A percentile compares a stretch with the other conserved stretches of the same genome.
Conservation (phyloP, 2,888 invertebrate genomes). For the Tubulanus polymorphus region DNA sequence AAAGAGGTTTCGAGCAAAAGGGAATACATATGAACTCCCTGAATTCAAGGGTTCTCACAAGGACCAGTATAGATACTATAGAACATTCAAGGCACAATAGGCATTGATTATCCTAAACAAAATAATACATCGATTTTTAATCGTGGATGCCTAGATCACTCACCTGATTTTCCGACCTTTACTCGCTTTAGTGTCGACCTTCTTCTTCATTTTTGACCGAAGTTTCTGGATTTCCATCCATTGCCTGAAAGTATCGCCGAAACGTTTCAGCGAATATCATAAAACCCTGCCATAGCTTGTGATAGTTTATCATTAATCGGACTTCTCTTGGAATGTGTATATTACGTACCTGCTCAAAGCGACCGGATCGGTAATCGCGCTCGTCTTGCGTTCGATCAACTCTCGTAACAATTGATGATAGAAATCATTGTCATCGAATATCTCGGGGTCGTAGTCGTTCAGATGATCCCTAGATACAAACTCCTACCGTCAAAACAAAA, state of each 20-base stretch:
- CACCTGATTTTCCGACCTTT: slow-evolving; percentile 80
- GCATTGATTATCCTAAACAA: no score
- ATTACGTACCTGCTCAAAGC: slow-evolving; percentile 72
- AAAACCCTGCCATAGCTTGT: no score
- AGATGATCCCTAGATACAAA: slow-evolving; percentile 3
- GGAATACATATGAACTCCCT: no score
- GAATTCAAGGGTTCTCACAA: no score
- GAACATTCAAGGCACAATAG: no score
- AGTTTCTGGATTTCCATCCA: slow-evolving; percentile 89
- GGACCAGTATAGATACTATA: no score
- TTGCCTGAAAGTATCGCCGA: slow-evolving; percentile 59
- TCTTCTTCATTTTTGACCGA: slow-evolving; percentile 78
- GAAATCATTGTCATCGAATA: slow-evolving; percentile 96
- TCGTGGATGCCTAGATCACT: no score
- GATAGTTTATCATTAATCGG: background rate
- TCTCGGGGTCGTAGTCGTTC: slow-evolving; percentile 68
- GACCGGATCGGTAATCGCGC: slow-evolving; percentile 75
- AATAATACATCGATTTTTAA: no score
- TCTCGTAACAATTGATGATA: slow-evolving; percentile 90
- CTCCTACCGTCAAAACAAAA: background rate
- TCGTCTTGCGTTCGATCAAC: slow-evolving; percentile 85
- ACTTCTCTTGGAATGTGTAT: no score
- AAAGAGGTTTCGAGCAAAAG: no score
- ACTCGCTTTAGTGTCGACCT: slow-evolving; percentile 87
- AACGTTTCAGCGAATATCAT: no score